Evolutionary conservation across 2,888 invertebrate species (phyloP), one percentile per base, ranked within the genome.

Genomic region (Deroplatys truncata): DNA sequence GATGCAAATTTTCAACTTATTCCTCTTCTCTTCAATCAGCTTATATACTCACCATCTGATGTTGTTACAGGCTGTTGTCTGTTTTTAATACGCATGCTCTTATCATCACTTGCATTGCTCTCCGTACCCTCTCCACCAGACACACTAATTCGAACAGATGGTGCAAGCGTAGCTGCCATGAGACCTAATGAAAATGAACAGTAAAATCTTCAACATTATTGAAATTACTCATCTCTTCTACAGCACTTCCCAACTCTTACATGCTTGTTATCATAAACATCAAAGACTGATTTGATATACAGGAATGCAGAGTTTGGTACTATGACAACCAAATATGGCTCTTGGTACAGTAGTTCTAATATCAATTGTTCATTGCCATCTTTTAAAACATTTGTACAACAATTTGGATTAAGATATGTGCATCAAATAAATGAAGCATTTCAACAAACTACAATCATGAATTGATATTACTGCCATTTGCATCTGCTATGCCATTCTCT

Each of bases 71-170:
- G 89, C 56, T 29, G 84, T 35, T 85, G 90, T 82, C 83, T 89
- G 88, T 88, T 89, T 28, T 88, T 90, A 85, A 90, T 90, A 28
- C 89, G 89, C 13, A 90, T 43, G 35, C 88, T 82, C 82, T 89
- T 90, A 16, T 89, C 90, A n/a, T 90, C 90, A 49, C 84, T 88
- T 25, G 90, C 82, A 84, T 89, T 85, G 35, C 90, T 91, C 90
- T 91, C 92, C 88, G 90, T 90, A 84, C 89, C 87, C 49, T 91
- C 91, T 15, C 89, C 89, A 16, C 93, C 93, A 2, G 94, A 93
- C 86, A 94, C 93, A 20, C 94, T 94, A 90, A 95, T 94, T 91
- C 94, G 92, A 9, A 94, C 94, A 88, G 93, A 93, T 84, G 93
- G 93, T 86, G 93, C 92, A 84, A 94, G 91, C 10, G 92, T 91